Evolutionary conservation across 1,140 invertebrate genomes (phyloP).

Genomic region (Thaumatotibia leucotreta): DNA sequence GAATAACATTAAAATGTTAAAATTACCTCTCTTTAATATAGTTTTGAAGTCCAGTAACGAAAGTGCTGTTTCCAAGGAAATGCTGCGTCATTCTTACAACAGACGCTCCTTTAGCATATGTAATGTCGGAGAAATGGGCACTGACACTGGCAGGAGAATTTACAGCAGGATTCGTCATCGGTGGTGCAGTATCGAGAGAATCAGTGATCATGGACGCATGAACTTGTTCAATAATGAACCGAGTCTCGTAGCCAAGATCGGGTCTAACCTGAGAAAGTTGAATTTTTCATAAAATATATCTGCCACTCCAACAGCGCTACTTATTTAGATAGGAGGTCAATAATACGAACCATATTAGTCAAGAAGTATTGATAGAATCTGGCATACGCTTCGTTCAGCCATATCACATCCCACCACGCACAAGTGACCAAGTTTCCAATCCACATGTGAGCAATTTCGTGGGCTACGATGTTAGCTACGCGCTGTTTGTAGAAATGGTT

Average conservation of each 20-base stretch:
- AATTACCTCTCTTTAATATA: conserved; percentile 78
- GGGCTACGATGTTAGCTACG: conserved; percentile 73
- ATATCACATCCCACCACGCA: conserved; percentile 82
- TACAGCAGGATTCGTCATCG: conserved; percentile 73
- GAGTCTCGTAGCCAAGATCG: conserved; percentile 64
- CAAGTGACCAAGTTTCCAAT: conserved; percentile 80
- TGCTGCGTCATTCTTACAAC: conserved; percentile 86
- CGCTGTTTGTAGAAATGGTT: conserved; percentile 71
- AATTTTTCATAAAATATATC: conserved; percentile 6
- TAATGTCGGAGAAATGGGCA: conserved; percentile 78
- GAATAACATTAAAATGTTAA: too few species aligned
- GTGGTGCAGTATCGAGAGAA: conserved; percentile 80
- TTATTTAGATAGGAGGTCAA: background rate
- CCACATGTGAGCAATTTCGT: conserved; percentile 76
- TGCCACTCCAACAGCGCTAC: too few species aligned
- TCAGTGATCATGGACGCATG: conserved; percentile 82
- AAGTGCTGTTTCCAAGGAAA: conserved; percentile 80
- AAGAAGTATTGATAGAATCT: conserved; percentile 83
- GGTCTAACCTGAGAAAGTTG: conserved; percentile 48
- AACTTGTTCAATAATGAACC: conserved; percentile 81
- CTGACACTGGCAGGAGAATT: conserved; percentile 69
- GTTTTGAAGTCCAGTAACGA: conserved; percentile 77
- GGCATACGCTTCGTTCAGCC: conserved; percentile 84
- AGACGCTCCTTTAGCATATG: conserved; percentile 82
- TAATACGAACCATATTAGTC: conserved; percentile 64